Evolutionary conservation across 1,140 invertebrate species (phyloP), one percentile per base, ranked within the genome.

Genomic region (Lepidurus couesii): DNA sequence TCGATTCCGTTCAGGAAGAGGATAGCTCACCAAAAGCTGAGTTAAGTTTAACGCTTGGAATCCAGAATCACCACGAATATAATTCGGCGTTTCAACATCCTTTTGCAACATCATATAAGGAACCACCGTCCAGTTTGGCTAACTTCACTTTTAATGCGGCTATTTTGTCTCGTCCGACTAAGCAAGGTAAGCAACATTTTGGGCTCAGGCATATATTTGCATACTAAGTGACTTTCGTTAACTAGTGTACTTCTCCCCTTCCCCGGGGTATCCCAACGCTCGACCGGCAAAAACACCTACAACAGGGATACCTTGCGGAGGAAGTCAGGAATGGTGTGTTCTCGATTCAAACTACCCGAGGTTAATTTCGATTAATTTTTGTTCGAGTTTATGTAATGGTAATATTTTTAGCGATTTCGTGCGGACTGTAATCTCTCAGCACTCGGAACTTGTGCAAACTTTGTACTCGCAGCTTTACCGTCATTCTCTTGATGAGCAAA

Each of bases 331-430:
- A 7, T 65, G 53, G 53, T 65, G 53, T 65, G 53, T 65, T 13
- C 53, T 65, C 8, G 53, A 65, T 3, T 13, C 53, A 16, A 65
- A 65, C 21, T 65, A 65, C n/a, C 53, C 53, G 6, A 65, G 53
- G 53, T 65, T 65, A 65, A 21, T 7, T 65, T 21, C 16, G 7
- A 9, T 16, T n/a, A 1, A 7, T 65, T 13, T 65, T 13, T 7
- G 16, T 11, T 65, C 6, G 16, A 65, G 13, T 11, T 5, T n/a
- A 7, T 16, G 9, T n/a, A 65, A n/a, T n/a, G 1, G 21, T 21
- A n/a, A 13, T 65, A n/a, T 65, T 1, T 16, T n/a, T 65, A 79
- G 78, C 21, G 78, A 79, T 42, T 44, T 79, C n/a, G 78, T 79
- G 7, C 42, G 65, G 42, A 24, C 16, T 43, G 42, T 75, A 9